phyloP scores from a whole-genome alignment of 2,888 invertebrate genomes.

The Lamproptera curius region DNA sequence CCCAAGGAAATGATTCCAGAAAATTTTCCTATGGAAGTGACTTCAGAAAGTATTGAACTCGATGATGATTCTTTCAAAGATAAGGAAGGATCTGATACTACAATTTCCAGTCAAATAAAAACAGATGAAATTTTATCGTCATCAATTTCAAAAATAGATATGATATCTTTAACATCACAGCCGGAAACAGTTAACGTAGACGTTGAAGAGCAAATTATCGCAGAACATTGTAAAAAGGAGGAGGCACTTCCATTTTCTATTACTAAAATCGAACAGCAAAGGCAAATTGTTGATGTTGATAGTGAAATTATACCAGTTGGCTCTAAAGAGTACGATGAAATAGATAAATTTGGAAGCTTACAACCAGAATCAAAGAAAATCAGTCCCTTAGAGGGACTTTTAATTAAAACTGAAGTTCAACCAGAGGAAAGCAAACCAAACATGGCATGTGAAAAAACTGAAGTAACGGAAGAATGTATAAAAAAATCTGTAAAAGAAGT shows the following conservation, averaged over 20 bases:
- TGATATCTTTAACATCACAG: conserved; percentile 54
- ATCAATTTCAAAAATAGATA: conserved; percentile 65
- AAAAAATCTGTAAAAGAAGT: conserved; percentile 54
- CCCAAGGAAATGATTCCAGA: conserved; percentile 78
- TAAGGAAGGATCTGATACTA: conserved; percentile 63
- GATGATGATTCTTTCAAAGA: conserved; percentile 65
- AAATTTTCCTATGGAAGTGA: conserved; percentile 57
- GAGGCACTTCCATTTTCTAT: conserved; percentile 60
- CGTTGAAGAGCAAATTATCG: conserved; percentile 38
- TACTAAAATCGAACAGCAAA: conserved; percentile 55
- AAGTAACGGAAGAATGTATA: conserved; percentile 50
- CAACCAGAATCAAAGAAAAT: conserved; percentile 60
- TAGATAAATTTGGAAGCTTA: conserved; percentile 48
- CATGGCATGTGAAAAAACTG: conserved; percentile 20
- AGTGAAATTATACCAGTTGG: conserved; percentile 69
- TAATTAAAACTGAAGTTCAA: conserved; percentile 42
- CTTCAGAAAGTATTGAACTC: conserved; percentile 62
- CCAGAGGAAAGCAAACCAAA: conserved; percentile 41
- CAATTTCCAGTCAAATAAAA: conserved; percentile 67
- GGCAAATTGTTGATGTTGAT: conserved; percentile 70
- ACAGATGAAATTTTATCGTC: conserved; percentile 66
- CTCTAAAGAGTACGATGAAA: conserved; percentile 65
- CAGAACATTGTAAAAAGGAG: conserved; percentile 36
- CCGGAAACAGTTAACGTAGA: conserved; percentile 42
- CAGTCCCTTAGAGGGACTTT: conserved; percentile 37